Evolutionary conservation across 37 sponge, comb jelly and placozoan species (phyloP), one percentile per base, ranked within the genome.

Genomic region (Geodia barretti): DNA sequence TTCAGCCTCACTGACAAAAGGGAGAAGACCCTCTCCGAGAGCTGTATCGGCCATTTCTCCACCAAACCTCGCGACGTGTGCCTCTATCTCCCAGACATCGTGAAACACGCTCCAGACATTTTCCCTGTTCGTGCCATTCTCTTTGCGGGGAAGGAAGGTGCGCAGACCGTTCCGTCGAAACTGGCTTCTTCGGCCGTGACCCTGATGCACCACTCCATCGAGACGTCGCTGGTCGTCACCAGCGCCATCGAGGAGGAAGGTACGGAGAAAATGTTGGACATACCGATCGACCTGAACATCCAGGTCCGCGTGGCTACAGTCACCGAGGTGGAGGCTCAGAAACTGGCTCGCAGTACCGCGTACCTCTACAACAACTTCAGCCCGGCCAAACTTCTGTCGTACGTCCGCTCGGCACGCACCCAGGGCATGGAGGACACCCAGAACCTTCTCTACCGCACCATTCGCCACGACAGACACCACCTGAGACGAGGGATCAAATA

Each of bases 41-140:
- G 72, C 31, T 87, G 88, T 60, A 41, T 66, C 33, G 92, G 92
- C 2, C 38, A 71, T 41, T 91, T 91, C 62, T 82, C 83, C 1
- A 79, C 88, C 40, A 76, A 78, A 30, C 92, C 92, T 37, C 67
- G 83, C 33, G 92, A 91, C 23, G 65, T 79, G 39, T 58, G 74
- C 36, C 47, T 91, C 38, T 83, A 59, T 62, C 80, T 91, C 2
- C 80, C 87, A 1, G 92, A 91, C 47, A 72, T 91, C 29, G 39
- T 87, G 19, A 65, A 86, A 25, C 76, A 79, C 47, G 34, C 81
- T 36, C 71, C 75, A 7, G 85, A 84, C n/a, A 63, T 70, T 3
- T 70, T 88, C 28, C 88, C 88, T 9, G 71, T 64, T 41, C 37
- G 60, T 20, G 88, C 83, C 9, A 67, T 88, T 23, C 60, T 88